phyloP scores from a whole-genome alignment of 2,888 invertebrate genomes.

The Vannuccia rotundouncinata region DNA sequence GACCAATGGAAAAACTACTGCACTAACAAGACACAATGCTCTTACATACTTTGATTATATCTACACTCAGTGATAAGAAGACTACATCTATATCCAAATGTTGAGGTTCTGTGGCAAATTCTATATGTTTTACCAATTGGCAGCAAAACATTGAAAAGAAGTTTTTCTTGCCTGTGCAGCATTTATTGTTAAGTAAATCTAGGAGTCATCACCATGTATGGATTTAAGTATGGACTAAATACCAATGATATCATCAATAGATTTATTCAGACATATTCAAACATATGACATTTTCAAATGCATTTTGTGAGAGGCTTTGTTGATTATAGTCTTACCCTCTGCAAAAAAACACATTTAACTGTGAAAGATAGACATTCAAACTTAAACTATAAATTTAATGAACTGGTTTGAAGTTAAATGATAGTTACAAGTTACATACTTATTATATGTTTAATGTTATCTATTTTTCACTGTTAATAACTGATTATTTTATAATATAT shows the following conservation, averaged over 20 bases:
- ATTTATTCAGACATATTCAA: background rate
- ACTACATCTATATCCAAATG: background rate
- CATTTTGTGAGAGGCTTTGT: background rate
- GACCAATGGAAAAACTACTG: too few relatives aligned
- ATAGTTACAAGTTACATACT: background rate
- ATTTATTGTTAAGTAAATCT: background rate
- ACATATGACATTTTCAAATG: background rate
- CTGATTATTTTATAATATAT: background rate
- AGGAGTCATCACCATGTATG: background rate
- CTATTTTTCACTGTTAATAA: background rate
- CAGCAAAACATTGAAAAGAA: background rate
- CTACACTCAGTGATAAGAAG: too few relatives aligned
- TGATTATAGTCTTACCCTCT: background rate
- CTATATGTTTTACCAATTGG: background rate
- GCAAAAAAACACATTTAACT: background rate
- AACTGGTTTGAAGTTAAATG: background rate
- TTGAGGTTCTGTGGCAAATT: background rate
- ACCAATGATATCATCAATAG: background rate
- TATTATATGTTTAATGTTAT: background rate
- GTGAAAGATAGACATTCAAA: background rate
- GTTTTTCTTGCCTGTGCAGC: background rate
- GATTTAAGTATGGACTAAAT: background rate
- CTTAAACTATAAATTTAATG: background rate
- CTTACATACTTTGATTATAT: too few relatives aligned
- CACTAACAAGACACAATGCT: too few relatives aligned